These are phyloP conservation scores for Sycophila sp. DNA, from an alignment of 1,140 invertebrate genomes.

Conservation along the genomic window DNA sequence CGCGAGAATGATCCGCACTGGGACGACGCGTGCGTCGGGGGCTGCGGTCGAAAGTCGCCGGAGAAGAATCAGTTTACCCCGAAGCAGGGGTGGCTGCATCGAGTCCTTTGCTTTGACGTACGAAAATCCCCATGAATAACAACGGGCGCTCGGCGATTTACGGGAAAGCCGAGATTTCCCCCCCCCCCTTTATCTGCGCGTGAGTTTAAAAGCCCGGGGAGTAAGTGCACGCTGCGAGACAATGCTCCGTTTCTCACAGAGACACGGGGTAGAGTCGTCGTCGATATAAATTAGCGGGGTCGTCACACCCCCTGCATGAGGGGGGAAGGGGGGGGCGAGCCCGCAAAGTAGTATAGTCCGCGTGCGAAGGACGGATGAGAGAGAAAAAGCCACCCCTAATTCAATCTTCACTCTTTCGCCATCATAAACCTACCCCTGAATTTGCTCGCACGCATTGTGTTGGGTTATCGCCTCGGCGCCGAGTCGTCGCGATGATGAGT, in stretches of 20 bases:
- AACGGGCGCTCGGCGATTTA: conserved; percentile 10
- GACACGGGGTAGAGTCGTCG: conserved; percentile 8
- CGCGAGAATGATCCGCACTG: conserved; percentile 5
- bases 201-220: background rate
- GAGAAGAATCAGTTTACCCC: background rate
- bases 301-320: conserved; percentile 43
- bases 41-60: background rate
- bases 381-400: conserved; percentile 38
- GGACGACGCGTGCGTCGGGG: background rate
- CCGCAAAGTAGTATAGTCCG: conserved; percentile 14
- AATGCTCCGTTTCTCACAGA: background rate
- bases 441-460: conserved; percentile 5
- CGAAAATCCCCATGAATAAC: conserved; percentile 45
- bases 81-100: too few relatives aligned
- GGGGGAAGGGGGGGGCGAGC: conserved; percentile 21
- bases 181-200: background rate
- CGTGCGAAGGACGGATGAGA: conserved; percentile 5
- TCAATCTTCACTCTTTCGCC: conserved; percentile 51
- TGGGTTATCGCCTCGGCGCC: too few relatives aligned
- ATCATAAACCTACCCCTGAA: conserved; percentile 41
- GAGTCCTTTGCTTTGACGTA: background rate
- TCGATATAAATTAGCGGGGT: conserved; percentile 50
- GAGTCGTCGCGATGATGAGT: background rate
- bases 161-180: conserved; percentile 21
- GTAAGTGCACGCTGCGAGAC: background rate